Evolutionary conservation across 2,113 vertebrate genomes (phyloP).

Genomic region (Abramis brama): DNA sequence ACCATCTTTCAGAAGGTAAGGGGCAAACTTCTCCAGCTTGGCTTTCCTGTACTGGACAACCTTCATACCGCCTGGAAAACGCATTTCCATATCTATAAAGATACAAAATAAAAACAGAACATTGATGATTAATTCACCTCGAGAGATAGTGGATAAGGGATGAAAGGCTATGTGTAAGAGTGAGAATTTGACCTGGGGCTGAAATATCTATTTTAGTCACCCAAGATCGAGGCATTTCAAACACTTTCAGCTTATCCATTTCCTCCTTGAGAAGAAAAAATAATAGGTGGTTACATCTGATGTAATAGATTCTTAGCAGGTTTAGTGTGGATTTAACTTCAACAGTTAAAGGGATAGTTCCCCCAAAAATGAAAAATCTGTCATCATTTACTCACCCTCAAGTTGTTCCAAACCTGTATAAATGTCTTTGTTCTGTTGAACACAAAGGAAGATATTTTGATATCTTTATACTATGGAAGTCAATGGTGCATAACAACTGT

Average conservation of each 20-base stretch:
- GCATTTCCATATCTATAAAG: conserved; percentile 81
- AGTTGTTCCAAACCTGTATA: no score
- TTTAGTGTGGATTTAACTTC: neutral
- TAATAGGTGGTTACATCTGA: conserved; percentile 31
- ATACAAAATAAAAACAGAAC: neutral
- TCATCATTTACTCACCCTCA: no score
- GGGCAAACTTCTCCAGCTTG: conserved; percentile 82
- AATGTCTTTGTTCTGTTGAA: no score
- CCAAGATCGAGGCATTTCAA: conserved; percentile 87
- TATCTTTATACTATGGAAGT: no score
- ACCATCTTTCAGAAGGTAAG: conserved; percentile 75
- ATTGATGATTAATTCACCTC: neutral
- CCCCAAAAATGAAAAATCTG: no score
- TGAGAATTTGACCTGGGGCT: conserved; percentile 72
- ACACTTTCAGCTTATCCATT: conserved; percentile 62
- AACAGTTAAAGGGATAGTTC: neutral
- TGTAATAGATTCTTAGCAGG: neutral
- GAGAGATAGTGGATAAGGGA: neutral
- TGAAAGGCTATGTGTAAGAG: neutral
- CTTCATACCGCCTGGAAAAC: conserved; percentile 78
- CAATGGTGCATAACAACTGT: no score
- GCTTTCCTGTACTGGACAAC: conserved; percentile 79
- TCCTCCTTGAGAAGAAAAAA: conserved; percentile 64
- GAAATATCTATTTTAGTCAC: conserved; percentile 77
- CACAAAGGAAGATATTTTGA: no score